Conservation (phyloP, 2,888 invertebrate genomes). For the Platycheirus albimanus region DNA sequence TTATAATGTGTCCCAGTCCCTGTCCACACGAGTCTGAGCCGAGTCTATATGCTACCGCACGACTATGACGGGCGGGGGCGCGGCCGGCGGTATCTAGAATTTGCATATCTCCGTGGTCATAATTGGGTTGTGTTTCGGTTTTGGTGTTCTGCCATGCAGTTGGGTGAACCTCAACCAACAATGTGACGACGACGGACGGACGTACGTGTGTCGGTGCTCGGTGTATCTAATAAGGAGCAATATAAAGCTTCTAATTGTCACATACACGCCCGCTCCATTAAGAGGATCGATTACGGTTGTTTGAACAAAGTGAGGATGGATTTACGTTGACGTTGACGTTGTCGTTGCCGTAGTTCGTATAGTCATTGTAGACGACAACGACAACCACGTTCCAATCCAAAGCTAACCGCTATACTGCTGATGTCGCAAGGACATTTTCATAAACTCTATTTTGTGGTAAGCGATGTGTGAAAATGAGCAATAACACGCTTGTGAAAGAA, state of each 20-base stretch:
- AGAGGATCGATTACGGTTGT: slow-evolving; percentile 65
- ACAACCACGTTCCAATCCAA: not conserved
- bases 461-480: slow-evolving; percentile 59
- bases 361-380: too few species aligned
- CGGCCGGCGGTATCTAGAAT: slow-evolving; percentile 55
- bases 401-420: slow-evolving; percentile 1
- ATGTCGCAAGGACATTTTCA: slow-evolving; percentile 54
- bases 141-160: slow-evolving; percentile 48
- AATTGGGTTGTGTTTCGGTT: slow-evolving; percentile 58
- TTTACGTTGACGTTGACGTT: slow-evolving; percentile 37
- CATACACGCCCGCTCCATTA: slow-evolving; percentile 42
- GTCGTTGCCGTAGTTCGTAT: too few species aligned
- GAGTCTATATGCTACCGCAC: slow-evolving; percentile 15
- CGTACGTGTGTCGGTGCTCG: too few species aligned
- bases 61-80: slow-evolving; percentile 17
- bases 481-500: slow-evolving; percentile 39
- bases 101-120: slow-evolving; percentile 65
- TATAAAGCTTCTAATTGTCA: slow-evolving; percentile 68
- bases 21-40: too few species aligned
- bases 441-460: slow-evolving; percentile 47
- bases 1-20: slow-evolving; percentile 24
- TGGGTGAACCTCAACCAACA: slow-evolving; percentile 32
- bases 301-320: slow-evolving; percentile 62
- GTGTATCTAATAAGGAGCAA: slow-evolving; percentile 56
- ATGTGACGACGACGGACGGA: slow-evolving; percentile 43